Conservation (phyloP, 2,113 vertebrate species). For the Neogobius melanostomus region DNA sequence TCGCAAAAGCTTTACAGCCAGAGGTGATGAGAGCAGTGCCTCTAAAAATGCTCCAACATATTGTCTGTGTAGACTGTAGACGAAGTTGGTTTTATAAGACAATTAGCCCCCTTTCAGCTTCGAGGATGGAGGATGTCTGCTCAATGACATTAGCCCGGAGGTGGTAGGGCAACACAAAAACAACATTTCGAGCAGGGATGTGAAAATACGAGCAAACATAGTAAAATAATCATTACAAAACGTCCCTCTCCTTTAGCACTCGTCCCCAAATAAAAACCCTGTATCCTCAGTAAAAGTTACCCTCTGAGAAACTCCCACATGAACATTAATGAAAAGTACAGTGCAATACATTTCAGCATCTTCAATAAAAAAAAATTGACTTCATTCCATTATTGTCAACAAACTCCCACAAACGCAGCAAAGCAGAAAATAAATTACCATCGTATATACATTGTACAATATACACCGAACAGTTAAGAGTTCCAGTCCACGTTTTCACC, state of each 20-base stretch:
- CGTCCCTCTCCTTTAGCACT: slow-evolving; percentile 27
- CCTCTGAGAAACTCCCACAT: slow-evolving; percentile 30
- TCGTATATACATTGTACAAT: slow-evolving; percentile 67
- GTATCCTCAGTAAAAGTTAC: slow-evolving; percentile 39
- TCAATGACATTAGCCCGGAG: slow-evolving; percentile 42
- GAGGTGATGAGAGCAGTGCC: slow-evolving; percentile 52
- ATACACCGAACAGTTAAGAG: slow-evolving; percentile 49
- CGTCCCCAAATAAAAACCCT: slow-evolving; percentile 42
- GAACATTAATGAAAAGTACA: slow-evolving; percentile 52
- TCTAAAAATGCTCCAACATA: slow-evolving; percentile 28
- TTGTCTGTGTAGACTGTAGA: slow-evolving; percentile 42
- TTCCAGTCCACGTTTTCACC: slow-evolving; percentile 35
- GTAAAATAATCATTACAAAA: slow-evolving; percentile 58
- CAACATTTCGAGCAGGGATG: slow-evolving; percentile 30
- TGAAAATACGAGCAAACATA: slow-evolving; percentile 55
- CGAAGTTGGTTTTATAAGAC: slow-evolving; percentile 30
- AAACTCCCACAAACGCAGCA: slow-evolving; percentile 60
- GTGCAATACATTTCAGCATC: slow-evolving; percentile 61
- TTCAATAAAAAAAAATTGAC: slow-evolving; percentile 67
- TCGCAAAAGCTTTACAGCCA: slow-evolving; percentile 64
- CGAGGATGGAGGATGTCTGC: slow-evolving; percentile 22
- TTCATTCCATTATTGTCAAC: slow-evolving; percentile 56
- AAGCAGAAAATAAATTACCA: slow-evolving; percentile 68
- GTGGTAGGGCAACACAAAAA: slow-evolving; percentile 35
- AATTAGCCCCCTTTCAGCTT: slow-evolving; percentile 45